Evolutionary conservation across 1,140 invertebrate genomes (phyloP).

Genomic region (Archivesica marissinica): DNA sequence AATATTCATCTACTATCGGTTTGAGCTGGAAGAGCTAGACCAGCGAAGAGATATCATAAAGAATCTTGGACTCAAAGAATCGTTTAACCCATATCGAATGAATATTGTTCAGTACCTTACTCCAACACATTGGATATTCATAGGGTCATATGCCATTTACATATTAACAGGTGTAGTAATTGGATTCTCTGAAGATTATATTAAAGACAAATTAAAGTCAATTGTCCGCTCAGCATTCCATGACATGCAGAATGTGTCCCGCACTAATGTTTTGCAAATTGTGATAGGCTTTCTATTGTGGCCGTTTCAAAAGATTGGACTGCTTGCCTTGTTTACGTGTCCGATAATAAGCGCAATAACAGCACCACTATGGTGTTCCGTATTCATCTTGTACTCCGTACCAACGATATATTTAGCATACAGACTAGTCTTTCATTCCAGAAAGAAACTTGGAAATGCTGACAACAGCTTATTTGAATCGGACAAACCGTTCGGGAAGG

Average conservation of each 20-base stretch:
- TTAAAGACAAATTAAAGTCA: slow-evolving; percentile 77
- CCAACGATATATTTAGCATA: slow-evolving; percentile 80
- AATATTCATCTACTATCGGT: slow-evolving; percentile 79
- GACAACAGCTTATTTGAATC: slow-evolving; percentile 54
- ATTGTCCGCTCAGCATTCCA: slow-evolving; percentile 73
- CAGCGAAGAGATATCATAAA: slow-evolving; percentile 62
- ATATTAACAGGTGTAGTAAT: slow-evolving; percentile 74
- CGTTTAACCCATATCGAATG: slow-evolving; percentile 76
- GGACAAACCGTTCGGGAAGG: slow-evolving; percentile 49
- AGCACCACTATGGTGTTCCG: slow-evolving; percentile 70
- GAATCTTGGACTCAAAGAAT: slow-evolving; percentile 64
- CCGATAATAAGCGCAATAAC: slow-evolving; percentile 74
- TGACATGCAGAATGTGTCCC: slow-evolving; percentile 79
- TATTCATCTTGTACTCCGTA: slow-evolving; percentile 78
- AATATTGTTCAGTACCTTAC: slow-evolving; percentile 80
- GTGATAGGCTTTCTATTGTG: slow-evolving; percentile 71
- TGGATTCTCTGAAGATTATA: slow-evolving; percentile 69
- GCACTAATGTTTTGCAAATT: slow-evolving; percentile 77
- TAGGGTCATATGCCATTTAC: slow-evolving; percentile 78
- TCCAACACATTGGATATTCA: slow-evolving; percentile 79
- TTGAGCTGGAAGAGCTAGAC: slow-evolving; percentile 76
- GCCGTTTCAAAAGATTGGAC: slow-evolving; percentile 77
- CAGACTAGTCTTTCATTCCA: slow-evolving; percentile 78
- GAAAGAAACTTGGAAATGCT: slow-evolving; percentile 70
- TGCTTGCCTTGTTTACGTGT: slow-evolving; percentile 75